Conservation (phyloP, 2,113 vertebrate species). For the Microtus pennsylvanicus region DNA sequence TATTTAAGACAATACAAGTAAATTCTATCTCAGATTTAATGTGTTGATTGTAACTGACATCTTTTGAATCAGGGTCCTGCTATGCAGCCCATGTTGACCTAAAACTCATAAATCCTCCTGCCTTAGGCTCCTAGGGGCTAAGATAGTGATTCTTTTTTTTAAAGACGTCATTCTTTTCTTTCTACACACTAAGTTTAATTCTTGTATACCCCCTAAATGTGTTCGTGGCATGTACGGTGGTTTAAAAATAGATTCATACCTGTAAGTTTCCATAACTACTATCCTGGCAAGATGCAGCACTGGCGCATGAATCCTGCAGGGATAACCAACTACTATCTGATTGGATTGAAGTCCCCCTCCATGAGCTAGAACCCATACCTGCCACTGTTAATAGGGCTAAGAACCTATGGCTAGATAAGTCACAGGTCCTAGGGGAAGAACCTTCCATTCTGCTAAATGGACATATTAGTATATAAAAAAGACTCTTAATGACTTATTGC, state of each 20-base stretch:
- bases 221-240: not conserved
- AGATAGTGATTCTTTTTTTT: not conserved
- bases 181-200: not conserved
- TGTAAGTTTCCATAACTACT: not conserved
- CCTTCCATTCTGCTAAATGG: not conserved
- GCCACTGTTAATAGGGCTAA: not conserved
- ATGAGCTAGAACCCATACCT: not conserved
- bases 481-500: not conserved
- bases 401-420: not conserved
- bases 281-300: not conserved
- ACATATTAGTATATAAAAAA: not conserved
- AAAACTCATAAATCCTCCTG: not conserved
- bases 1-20: not conserved
- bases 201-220: constrained; percentile 6
- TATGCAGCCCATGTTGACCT: not conserved
- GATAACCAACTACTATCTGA: not conserved
- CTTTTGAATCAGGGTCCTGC: not conserved
- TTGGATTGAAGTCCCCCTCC: not conserved
- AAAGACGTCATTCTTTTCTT: not conserved
- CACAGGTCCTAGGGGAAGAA: not conserved
- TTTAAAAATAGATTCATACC: constrained; percentile 33
- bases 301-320: not conserved
- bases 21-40: constrained; percentile 19
- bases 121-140: not conserved
- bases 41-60: not conserved